These are phyloP conservation scores for Drosophila malerkotliana DNA, from an alignment of 1,140 invertebrate species.

Conservation along the genomic window DNA sequence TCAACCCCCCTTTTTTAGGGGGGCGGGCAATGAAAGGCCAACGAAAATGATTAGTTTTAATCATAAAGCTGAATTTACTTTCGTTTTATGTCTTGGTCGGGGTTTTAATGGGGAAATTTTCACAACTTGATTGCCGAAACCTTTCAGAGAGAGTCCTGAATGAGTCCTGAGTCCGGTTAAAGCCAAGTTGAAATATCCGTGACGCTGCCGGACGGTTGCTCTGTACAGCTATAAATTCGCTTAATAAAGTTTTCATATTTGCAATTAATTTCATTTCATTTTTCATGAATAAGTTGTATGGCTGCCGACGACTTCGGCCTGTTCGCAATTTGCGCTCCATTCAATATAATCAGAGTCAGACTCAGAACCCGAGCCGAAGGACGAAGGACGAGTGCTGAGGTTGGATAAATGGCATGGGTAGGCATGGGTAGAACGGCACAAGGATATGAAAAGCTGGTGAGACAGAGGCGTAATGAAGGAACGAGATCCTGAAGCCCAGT, in stretches of 20 bases:
- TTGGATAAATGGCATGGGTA: background rate
- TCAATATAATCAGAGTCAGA: constrained; percentile 61
- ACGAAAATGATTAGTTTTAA: constrained; percentile 57
- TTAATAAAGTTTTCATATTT: constrained; percentile 77
- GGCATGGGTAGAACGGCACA: background rate
- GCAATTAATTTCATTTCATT: constrained; percentile 75
- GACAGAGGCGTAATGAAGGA: background rate
- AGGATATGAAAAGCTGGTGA: background rate
- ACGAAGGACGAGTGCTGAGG: constrained; percentile 25
- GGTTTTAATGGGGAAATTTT: constrained; percentile 28
- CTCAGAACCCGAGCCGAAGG: constrained; percentile 1
- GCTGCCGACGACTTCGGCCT: constrained; percentile 49
- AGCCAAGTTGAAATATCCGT: constrained; percentile 5
- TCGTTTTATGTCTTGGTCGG: constrained; percentile 29
- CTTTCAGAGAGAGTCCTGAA: background rate
- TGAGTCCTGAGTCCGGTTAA: constrained; percentile 3
- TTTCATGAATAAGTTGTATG: constrained; percentile 68
- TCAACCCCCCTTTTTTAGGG: constrained; percentile 17
- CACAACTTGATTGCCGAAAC: constrained; percentile 26
- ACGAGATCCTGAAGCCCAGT: constrained; percentile 3
- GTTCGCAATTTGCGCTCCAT: constrained; percentile 67
- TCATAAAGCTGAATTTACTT: constrained; percentile 49
- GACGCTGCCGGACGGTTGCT: background rate
- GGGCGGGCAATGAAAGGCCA: background rate
- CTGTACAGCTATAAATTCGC: constrained; percentile 62